These are phyloP conservation scores for Porites divaricata DNA, from an alignment of 92 coral and sea anemone genomes.

Conservation along the genomic window DNA sequence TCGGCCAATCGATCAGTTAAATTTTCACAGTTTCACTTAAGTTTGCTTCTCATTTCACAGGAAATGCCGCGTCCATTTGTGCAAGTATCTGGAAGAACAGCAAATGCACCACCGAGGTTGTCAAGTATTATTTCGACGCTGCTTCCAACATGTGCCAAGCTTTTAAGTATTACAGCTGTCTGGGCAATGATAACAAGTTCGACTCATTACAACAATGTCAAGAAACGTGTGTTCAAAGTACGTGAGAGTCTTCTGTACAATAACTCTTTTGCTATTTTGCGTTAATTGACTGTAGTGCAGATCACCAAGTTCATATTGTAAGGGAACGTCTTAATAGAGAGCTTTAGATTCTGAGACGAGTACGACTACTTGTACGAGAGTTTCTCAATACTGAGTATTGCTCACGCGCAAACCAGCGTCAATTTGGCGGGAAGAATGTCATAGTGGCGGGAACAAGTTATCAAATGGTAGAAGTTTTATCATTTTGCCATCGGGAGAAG, in stretches of 20 bases:
- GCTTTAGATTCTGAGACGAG: too few species aligned
- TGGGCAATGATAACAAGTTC: constrained; percentile 82
- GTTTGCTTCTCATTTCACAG: constrained; percentile 7
- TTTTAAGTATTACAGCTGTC: constrained; percentile 79
- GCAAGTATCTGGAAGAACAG: constrained; percentile 74
- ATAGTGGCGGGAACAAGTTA: too few species aligned
- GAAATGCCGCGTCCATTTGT: constrained; percentile 42
- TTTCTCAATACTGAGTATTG: too few species aligned
- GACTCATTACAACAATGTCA: constrained; percentile 62
- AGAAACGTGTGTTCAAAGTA: constrained; percentile 53
- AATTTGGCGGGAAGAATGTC: too few species aligned
- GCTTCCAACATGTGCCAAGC: constrained; percentile 63
- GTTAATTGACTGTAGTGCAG: not conserved
- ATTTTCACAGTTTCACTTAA: not conserved
- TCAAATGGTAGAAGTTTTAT: too few species aligned
- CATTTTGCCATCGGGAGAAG: too few species aligned
- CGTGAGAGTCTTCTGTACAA: not conserved
- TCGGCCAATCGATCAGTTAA: too few species aligned
- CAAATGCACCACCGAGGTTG: constrained; percentile 67
- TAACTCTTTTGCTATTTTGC: not conserved
- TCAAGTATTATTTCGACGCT: constrained; percentile 68
- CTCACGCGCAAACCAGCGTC: too few species aligned
- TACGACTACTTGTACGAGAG: too few species aligned
- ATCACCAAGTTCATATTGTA: not conserved
- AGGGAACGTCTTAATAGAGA: too few species aligned